Evolutionary conservation across 1,140 invertebrate genomes (phyloP), one percentile per base, ranked within the genome.

Genomic region (Cyclargus thomasi): DNA sequence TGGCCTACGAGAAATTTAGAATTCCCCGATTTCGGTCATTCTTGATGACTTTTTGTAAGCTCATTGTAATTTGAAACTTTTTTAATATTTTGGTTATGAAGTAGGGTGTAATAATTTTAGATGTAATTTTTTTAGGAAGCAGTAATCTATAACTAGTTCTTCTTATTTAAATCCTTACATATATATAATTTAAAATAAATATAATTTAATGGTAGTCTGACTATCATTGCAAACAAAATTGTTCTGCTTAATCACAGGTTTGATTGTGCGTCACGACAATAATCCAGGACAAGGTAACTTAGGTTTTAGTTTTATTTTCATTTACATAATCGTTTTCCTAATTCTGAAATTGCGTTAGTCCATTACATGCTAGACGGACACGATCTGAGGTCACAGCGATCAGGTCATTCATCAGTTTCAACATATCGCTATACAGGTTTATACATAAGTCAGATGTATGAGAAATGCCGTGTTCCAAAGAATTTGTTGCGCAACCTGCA

Each of bases 401-500:
- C 57, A 10, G 20, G 16, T 64, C 36, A 53, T 64, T 64, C 35
- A 47, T 64, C 47, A 64, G 20, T 5, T 47, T 64, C 63, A 64
- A 64, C 63, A 64, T 64, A 64, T 39, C 53, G 53, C 21, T 64
- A 53, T 47, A 16, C 0, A 47, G 14, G 39, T 47, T 35, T 35
- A 47, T 47, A 47, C 39, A 47, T 47, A 47, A 47, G 0, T 47
- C 11, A 47, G 39, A 47, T 47, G 39, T 47, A 47, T 47, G 39
- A 47, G 39, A 47, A 16, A 47, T 47, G 36, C 36, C 36, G 36
- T 63, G 70, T 20, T 53, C 11, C 53, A n/a, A 47, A 36, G 35
- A 62, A 63, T 67, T 64, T 73, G 65, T 81, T 74, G 80, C 80
- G 76, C 77, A 86, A 85, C 72, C 29, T 64, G 73, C 73, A 87